phyloP scores from a whole-genome alignment of 1,140 invertebrate genomes.

The Caerostris extrusa region DNA sequence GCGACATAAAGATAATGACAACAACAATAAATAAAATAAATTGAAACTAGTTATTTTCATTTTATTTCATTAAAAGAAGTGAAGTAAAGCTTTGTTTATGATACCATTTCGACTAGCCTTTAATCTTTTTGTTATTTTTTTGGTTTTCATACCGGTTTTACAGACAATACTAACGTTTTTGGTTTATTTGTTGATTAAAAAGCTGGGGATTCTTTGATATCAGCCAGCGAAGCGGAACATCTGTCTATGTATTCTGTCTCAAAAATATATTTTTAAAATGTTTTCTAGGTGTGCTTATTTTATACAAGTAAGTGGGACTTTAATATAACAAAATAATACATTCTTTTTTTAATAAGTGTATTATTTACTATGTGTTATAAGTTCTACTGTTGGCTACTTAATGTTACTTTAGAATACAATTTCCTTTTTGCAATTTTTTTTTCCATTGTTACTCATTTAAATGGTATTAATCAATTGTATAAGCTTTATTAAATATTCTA shows the following conservation, averaged over 20 bases:
- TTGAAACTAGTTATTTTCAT: no score
- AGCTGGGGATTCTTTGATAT: slow-evolving; percentile 41
- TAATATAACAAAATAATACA: background rate
- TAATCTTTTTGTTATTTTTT: background rate
- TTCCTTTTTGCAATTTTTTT: no score
- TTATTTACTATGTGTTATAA: no score
- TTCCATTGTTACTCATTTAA: no score
- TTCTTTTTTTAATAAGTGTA: no score
- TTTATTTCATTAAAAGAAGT: background rate
- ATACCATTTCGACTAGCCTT: background rate
- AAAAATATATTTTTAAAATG: background rate
- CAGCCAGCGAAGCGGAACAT: slow-evolving; percentile 6
- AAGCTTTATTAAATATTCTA: no score
- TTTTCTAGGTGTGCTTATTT: background rate
- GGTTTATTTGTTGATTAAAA: slow-evolving; percentile 48
- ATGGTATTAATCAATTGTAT: no score
- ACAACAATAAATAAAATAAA: no score
- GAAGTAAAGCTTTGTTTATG: slow-evolving; percentile 6
- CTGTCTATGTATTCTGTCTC: background rate
- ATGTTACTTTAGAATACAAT: no score
- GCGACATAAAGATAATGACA: no score
- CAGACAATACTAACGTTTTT: slow-evolving; percentile 41
- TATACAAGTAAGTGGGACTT: background rate
- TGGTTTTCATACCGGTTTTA: slow-evolving; percentile 59
- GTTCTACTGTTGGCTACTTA: no score